Conservation (phyloP, 2,888 invertebrate genomes). For the Drosophila algonquin region DNA sequence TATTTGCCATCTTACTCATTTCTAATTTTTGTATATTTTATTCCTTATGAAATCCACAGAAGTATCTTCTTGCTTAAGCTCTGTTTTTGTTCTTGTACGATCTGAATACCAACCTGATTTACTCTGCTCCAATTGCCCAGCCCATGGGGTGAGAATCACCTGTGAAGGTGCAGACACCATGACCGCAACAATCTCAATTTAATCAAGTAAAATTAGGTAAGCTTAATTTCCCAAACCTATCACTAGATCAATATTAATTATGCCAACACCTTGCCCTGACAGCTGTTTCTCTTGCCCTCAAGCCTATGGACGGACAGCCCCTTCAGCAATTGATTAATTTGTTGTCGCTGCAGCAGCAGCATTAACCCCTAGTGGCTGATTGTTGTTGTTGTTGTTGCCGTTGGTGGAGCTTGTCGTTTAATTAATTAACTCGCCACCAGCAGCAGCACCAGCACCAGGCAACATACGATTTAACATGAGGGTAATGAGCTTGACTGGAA, state of each 20-base stretch:
- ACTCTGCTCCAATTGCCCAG: background rate
- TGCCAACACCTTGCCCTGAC: constrained; percentile 70
- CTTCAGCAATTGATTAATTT: constrained; percentile 69
- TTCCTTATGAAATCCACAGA: background rate
- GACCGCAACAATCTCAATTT: constrained; percentile 19
- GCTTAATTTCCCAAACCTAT: constrained; percentile 41
- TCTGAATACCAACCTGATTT: background rate
- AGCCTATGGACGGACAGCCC: constrained; percentile 28
- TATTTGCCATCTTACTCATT: too few species aligned
- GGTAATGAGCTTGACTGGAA: constrained; percentile 54
- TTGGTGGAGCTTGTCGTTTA: constrained; percentile 44
- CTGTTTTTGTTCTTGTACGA: background rate
- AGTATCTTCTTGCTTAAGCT: background rate
- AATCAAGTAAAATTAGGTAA: constrained; percentile 35
- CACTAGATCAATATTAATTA: constrained; percentile 74
- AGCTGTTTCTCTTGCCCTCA: constrained; percentile 42
- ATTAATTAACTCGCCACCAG: constrained; percentile 46
- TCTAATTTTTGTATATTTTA: background rate
- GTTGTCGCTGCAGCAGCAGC: constrained; percentile 54
- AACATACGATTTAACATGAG: constrained; percentile 11
- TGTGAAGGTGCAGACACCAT: background rate
- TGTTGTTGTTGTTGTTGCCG: constrained; percentile 21
- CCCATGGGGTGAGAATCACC: background rate
- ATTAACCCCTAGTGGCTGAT: constrained; percentile 18
- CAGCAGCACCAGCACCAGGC: constrained; percentile 27